Percentiles rank a stretch among this genome's conserved stretches.
Conservation (phyloP, 2,888 invertebrate species). For the Anodontia alba region DNA sequence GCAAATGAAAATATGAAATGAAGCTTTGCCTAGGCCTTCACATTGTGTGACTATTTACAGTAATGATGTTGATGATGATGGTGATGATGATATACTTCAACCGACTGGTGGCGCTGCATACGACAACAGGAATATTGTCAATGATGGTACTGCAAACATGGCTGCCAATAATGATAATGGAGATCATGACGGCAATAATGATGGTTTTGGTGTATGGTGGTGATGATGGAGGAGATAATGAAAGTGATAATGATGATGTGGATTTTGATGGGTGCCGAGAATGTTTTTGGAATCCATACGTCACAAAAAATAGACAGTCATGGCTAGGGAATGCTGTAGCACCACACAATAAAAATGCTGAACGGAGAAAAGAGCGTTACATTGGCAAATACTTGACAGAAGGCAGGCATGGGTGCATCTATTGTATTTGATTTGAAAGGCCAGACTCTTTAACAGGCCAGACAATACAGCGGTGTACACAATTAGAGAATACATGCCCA, state of each 20-base stretch:
- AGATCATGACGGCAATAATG: neutral
- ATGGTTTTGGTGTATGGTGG: neutral
- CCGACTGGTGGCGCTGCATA: too few species aligned
- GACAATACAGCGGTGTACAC: neutral
- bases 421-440: neutral
- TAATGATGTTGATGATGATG: too few species aligned
- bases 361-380: neutral
- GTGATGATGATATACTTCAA: too few species aligned
- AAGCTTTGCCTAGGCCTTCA: too few species aligned
- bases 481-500: neutral
- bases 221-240: neutral
- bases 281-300: neutral
- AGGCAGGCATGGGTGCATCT: neutral
- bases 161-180: neutral
- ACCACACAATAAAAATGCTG: neutral
- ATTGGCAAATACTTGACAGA: neutral
- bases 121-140: too few species aligned
- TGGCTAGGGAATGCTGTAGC: neutral
- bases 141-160: too few species aligned
- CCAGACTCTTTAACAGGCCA: neutral
- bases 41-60: too few species aligned
- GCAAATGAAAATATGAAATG: too few species aligned
- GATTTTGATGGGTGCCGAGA: neutral
- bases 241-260: neutral
- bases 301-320: neutral